Evolutionary conservation across 2,888 invertebrate genomes (phyloP).

Genomic region (Caenorhabditis wallacei): DNA sequence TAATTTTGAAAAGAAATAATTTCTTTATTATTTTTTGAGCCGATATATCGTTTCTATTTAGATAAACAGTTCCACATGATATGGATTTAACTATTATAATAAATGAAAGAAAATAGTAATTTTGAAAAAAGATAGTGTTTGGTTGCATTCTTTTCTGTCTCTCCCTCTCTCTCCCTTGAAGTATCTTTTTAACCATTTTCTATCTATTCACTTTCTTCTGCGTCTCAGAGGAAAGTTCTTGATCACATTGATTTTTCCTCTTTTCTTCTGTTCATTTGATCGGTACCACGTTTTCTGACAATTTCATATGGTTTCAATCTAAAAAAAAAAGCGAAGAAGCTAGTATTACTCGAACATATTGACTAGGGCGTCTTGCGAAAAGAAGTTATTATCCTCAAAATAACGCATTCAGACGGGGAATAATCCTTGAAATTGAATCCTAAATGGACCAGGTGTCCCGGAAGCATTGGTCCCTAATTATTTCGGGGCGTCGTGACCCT

Average conservation of each 20-base stretch:
- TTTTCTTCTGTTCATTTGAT: neutral
- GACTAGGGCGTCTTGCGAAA: neutral
- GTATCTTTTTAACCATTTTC: conserved; percentile 17
- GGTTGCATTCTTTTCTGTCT: neutral
- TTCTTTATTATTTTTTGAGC: no score
- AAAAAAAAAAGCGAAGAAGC: neutral
- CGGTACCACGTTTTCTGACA: conserved; percentile 9
- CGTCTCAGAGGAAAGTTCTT: conserved; percentile 36
- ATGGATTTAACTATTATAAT: no score
- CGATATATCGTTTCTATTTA: no score
- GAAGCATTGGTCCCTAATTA: conserved; percentile 34
- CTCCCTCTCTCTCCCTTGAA: conserved; percentile 16
- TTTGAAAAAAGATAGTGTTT: neutral
- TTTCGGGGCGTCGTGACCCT: conserved; percentile 9
- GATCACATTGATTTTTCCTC: conserved; percentile 37
- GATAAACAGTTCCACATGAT: no score
- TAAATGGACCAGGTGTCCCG: conserved; percentile 44
- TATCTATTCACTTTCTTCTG: conserved; percentile 10
- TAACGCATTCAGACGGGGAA: neutral
- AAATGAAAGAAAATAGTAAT: no score
- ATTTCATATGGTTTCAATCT: conserved; percentile 45
- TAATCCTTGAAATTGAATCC: conserved; percentile 36
- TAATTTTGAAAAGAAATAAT: no score
- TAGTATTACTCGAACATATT: neutral
- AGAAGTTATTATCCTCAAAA: neutral